phyloP scores from a whole-genome alignment of 2,888 invertebrate species.

The Amphipyra tragopoginis region DNA sequence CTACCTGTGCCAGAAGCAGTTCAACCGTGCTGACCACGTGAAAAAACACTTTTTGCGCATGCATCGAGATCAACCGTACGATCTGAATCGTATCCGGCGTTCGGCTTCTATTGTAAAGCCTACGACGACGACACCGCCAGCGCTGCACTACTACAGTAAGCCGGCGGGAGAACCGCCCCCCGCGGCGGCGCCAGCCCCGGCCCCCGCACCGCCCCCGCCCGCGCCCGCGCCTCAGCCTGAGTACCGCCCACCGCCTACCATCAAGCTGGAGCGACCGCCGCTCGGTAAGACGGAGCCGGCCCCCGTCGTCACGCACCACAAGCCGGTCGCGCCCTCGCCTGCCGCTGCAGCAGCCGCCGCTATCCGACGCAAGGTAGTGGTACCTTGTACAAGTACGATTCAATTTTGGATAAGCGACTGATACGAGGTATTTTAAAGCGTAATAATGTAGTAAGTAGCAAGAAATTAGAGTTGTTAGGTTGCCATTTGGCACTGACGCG shows the following conservation, averaged over 20 bases:
- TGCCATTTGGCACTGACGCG: too few relatives aligned
- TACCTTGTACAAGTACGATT: constrained; percentile 8
- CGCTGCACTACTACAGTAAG: constrained; percentile 74
- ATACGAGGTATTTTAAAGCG: too few relatives aligned
- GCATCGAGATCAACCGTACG: constrained; percentile 97
- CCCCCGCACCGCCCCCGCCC: constrained; percentile 59
- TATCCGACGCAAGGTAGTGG: constrained; percentile 65
- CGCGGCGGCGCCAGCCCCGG: constrained; percentile 67
- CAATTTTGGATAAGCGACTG: too few relatives aligned
- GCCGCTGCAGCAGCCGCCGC: constrained; percentile 45
- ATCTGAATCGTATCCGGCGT: constrained; percentile 94
- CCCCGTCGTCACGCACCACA: constrained; percentile 65
- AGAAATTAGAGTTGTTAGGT: too few relatives aligned
- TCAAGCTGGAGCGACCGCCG: constrained; percentile 81
- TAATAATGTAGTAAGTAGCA: too few relatives aligned
- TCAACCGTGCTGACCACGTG: constrained; percentile 98
- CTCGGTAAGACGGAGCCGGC: constrained; percentile 83
- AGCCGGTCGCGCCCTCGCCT: constrained; percentile 53
- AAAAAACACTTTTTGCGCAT: constrained; percentile 98
- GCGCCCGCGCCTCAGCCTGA: constrained; percentile 52
- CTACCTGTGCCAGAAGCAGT: constrained; percentile 97
- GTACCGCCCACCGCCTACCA: constrained; percentile 63
- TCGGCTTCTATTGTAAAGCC: constrained; percentile 90
- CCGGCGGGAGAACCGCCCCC: constrained; percentile 87
- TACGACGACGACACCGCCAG: constrained; percentile 62